These are phyloP conservation scores for Leptinotarsa juncta DNA, from an alignment of 2,888 invertebrate genomes.

Conservation along the genomic window DNA sequence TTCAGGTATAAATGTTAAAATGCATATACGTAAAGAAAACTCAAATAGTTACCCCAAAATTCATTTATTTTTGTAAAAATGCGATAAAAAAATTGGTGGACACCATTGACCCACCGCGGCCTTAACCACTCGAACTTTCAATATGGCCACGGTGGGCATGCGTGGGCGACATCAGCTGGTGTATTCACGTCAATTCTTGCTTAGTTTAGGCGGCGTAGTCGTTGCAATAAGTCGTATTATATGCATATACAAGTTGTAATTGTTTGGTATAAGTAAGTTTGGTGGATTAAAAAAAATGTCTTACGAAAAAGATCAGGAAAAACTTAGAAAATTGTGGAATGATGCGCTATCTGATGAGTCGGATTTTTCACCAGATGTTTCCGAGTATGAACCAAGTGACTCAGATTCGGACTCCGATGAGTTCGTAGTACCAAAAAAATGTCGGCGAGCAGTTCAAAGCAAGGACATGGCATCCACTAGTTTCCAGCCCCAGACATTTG, in stretches of 20 bases:
- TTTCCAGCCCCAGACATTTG: constrained; percentile 1
- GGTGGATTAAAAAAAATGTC: not conserved
- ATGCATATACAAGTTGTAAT: not conserved
- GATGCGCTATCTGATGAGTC: constrained; percentile 1
- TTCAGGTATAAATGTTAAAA: too few relatives aligned
- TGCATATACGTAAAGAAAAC: too few relatives aligned
- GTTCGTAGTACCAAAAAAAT: not conserved
- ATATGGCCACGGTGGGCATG: not conserved
- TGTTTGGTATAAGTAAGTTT: not conserved
- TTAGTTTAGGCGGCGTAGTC: not conserved
- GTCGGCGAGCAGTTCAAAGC: not conserved
- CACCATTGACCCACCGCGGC: constrained; percentile 2
- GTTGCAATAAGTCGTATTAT: not conserved
- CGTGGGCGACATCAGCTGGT: not conserved
- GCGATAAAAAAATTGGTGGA: not conserved
- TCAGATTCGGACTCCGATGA: not conserved
- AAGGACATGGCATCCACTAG: constrained; percentile 5
- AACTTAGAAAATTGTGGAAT: not conserved
- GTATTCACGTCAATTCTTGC: not conserved
- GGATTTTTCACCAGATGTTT: not conserved
- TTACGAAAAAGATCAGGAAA: not conserved
- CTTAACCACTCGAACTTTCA: not conserved
- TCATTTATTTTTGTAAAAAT: not conserved
- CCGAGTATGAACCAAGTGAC: not conserved
- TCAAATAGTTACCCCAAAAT: not conserved